Conservation (phyloP, 2,113 vertebrate species). For the Todiramphus chloris region DNA sequence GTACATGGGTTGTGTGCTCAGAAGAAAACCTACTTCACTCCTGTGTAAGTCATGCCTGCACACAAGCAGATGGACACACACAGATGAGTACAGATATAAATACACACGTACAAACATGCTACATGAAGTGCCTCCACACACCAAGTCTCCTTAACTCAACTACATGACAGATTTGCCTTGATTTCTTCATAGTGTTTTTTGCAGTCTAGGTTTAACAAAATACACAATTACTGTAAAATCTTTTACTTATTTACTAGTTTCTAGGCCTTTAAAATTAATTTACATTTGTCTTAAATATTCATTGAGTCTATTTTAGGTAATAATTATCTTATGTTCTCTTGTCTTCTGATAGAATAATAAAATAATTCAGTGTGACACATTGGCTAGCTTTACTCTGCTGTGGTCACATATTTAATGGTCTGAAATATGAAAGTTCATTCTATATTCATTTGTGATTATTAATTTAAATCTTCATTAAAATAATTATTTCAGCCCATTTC, state of each 20-base stretch:
- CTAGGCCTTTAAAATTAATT: neutral
- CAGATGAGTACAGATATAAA: neutral
- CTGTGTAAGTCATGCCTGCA: neutral
- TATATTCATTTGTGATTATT: neutral
- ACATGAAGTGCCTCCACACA: rapidly evolving
- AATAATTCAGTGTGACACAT: neutral
- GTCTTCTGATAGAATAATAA: neutral
- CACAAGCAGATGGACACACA: neutral
- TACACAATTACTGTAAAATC: neutral
- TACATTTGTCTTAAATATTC: neutral
- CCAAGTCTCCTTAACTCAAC: neutral
- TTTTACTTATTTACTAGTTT: neutral
- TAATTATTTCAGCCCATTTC: neutral
- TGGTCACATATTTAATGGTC: neutral
- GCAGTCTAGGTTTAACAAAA: neutral
- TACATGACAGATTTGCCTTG: neutral
- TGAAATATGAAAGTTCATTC: neutral
- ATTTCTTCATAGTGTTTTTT: neutral
- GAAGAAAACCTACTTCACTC: neutral
- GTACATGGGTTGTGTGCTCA: neutral
- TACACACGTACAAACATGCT: too few species aligned
- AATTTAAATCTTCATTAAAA: neutral
- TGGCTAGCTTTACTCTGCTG: neutral
- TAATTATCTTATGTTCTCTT: neutral
- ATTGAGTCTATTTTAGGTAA: neutral